phyloP scores from a whole-genome alignment of 1,140 invertebrate species.

The Caenorhabditis latens region DNA sequence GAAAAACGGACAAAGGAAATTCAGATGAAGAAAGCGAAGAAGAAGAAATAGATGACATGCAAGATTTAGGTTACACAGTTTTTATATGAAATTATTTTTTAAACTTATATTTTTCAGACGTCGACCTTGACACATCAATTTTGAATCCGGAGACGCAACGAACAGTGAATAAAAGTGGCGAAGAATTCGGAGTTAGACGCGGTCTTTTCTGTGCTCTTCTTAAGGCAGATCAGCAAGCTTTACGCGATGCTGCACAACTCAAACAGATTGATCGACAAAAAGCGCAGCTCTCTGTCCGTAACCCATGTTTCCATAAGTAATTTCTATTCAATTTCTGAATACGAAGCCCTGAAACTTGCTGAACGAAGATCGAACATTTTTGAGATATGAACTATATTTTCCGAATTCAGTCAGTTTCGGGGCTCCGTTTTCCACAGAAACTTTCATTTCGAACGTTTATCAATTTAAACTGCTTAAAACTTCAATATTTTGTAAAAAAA shows the following conservation, averaged over 20 bases:
- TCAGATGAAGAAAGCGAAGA: conserved; percentile 58
- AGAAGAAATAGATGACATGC: conserved; percentile 59
- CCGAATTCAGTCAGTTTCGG: too few relatives aligned
- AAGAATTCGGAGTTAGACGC: conserved; percentile 66
- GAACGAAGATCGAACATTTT: too few relatives aligned
- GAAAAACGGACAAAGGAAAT: conserved; percentile 9
- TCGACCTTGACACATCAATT: conserved; percentile 68
- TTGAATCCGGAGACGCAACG: conserved; percentile 69
- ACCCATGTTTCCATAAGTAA: conserved; percentile 29
- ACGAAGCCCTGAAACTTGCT: too few relatives aligned
- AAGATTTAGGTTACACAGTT: conserved; percentile 51
- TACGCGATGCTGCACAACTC: conserved; percentile 69
- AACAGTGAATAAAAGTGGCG: conserved; percentile 69
- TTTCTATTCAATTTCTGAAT: background rate
- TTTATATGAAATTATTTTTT: background rate
- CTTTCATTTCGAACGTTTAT: too few relatives aligned
- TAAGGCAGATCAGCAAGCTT: conserved; percentile 70
- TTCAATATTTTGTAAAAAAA: too few relatives aligned
- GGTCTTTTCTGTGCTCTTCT: conserved; percentile 69
- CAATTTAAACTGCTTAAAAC: too few relatives aligned
- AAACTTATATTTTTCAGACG: conserved; percentile 64
- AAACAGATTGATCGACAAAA: conserved; percentile 71
- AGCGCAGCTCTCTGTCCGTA: conserved; percentile 49
- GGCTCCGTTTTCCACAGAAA: too few relatives aligned
- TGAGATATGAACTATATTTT: too few relatives aligned